Conservation (phyloP, 2,888 invertebrate species). For the Eupsilia transversa region DNA sequence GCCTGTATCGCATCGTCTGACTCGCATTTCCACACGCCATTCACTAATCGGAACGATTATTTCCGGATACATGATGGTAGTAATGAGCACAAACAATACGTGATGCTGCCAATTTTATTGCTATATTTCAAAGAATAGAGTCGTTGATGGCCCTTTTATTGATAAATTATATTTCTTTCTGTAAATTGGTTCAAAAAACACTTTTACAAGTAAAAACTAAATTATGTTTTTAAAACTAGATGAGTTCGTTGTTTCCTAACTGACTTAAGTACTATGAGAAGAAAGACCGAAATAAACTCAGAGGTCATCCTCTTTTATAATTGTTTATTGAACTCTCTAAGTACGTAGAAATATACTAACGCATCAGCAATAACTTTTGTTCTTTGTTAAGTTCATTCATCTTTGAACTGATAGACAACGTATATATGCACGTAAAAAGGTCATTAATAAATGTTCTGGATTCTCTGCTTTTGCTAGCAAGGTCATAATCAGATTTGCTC, state of each 20-base stretch:
- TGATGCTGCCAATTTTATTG: conserved; percentile 21
- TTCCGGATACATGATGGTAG: conserved; percentile 37
- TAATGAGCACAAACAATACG: conserved; percentile 48
- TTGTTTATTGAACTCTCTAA: background rate
- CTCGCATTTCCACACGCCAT: conserved; percentile 58
- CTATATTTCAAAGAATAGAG: conserved; percentile 25
- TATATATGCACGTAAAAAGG: too few species aligned
- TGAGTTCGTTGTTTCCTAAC: background rate
- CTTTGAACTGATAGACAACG: background rate
- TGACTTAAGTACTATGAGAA: background rate
- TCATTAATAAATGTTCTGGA: too few species aligned
- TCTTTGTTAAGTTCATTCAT: conserved; percentile 1
- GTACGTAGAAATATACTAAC: background rate
- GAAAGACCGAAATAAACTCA: background rate
- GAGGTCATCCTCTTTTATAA: background rate
- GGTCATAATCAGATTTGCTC: background rate
- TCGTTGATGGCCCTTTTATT: conserved; percentile 3
- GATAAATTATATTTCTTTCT: background rate
- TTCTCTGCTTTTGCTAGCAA: background rate
- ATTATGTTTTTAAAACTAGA: too few species aligned
- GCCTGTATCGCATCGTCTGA: conserved; percentile 39
- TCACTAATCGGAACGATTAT: conserved; percentile 44
- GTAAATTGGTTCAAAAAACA: too few species aligned
- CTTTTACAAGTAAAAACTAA: too few species aligned
- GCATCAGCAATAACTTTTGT: background rate